phyloP scores from a whole-genome alignment of 2,888 invertebrate genomes.

The Aporophyla lueneburgensis region DNA sequence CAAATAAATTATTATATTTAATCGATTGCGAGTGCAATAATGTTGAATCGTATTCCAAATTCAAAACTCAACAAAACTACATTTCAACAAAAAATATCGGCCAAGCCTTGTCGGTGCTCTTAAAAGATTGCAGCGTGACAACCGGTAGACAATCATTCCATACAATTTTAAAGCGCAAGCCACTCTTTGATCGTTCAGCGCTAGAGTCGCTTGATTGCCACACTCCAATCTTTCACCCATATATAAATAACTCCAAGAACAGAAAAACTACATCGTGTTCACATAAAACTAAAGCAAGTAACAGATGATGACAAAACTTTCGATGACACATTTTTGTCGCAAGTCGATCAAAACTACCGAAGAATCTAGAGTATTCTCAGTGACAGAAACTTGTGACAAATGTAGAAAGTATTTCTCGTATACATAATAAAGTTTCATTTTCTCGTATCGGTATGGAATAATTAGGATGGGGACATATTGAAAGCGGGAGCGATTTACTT shows the following conservation, averaged over 20 bases:
- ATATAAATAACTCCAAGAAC: background rate
- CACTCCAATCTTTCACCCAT: background rate
- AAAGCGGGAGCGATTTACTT: constrained; percentile 51
- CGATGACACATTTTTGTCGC: background rate
- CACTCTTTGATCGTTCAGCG: background rate
- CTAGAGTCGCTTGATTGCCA: background rate
- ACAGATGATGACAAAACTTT: constrained; percentile 7
- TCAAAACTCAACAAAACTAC: background rate
- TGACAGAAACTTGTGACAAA: constrained; percentile 45
- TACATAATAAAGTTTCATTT: constrained; percentile 43
- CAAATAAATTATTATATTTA: background rate
- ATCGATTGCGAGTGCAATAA: background rate
- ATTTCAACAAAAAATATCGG: background rate
- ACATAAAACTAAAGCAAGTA: constrained; percentile 45
- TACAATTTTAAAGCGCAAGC: background rate
- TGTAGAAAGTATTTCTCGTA: constrained; percentile 35
- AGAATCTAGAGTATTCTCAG: constrained; percentile 8
- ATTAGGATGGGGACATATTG: constrained; percentile 41
- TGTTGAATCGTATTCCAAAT: background rate
- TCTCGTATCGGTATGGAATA: constrained; percentile 55
- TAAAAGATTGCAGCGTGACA: background rate
- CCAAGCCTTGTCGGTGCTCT: no score
- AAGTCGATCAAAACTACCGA: constrained; percentile 31
- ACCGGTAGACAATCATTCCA: background rate
- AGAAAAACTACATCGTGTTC: constrained; percentile 14